Base-by-base conservation (phyloP, 2,113 vertebrate genomes). In the Rissa tridactyla region DNA sequence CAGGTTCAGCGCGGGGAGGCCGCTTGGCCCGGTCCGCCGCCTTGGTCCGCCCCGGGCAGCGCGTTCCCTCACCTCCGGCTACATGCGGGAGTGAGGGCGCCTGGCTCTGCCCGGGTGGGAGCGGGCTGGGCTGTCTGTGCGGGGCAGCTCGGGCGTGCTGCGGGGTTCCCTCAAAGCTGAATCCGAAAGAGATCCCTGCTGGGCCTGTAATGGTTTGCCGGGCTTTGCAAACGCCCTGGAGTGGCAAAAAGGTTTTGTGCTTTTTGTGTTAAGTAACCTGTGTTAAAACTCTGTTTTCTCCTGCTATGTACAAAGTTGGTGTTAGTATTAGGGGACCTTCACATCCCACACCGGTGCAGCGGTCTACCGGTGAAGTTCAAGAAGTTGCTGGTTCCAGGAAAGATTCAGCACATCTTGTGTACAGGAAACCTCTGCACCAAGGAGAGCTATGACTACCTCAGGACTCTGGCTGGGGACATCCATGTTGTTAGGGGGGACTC, bases 351-450 rank as follows among this genome's bases (percentile, higher is more conserved):
- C 95, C 98, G 99, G 58, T 99, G 99, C 98, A 98, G 99, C 88
- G 99, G 98, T n/a, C 96, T 99, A n/a, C 99, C 98, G 5, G 98
- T 97, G 72, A 98, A 99, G 97, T 99, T 99, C 97, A 99, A 99
- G 98, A 99, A 99, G 95, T 98, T 99, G 88, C 96, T 99, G 96
- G 98, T 99, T 16, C 99, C 99, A 2, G 99, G 99, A 29, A 99
- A 98, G 97, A 99, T 99, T 94, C 99, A 99, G 96, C 99, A 99
- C 96, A 99, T 99, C 40, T 98, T 99, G 65, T 99, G 99, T 88
- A 99, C 99, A 0, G 99, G 99, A 12, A 99, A 99, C 95, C 99
- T 99, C 51, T 99, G 99, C 98, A 99, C 99, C 68, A 98, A 99
- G 98, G 99, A 99, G 97, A 99, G 98, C 97, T 99, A 98, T 79